These are phyloP conservation scores for Biston betularia DNA, from an alignment of 2,888 invertebrate species.

Conservation along the genomic window DNA sequence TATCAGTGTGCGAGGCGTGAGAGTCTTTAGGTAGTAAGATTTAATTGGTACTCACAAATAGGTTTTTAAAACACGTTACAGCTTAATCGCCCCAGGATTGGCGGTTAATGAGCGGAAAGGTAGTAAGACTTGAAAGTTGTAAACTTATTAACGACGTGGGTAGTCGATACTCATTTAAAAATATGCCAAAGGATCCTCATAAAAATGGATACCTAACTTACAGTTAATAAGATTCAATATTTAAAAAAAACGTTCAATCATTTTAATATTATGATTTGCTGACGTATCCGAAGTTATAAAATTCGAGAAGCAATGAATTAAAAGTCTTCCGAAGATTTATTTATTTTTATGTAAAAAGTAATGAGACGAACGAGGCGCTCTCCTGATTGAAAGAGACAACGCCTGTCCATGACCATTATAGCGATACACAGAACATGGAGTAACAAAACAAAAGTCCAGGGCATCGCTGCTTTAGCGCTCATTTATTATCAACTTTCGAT, in stretches of 20 bases:
- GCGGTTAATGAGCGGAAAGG: constrained; percentile 82
- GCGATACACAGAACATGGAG: no score
- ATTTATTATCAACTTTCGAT: no score
- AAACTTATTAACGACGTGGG: constrained; percentile 74
- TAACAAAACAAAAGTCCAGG: no score
- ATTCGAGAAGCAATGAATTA: constrained; percentile 48
- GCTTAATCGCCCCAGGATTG: constrained; percentile 79
- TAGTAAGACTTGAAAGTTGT: constrained; percentile 51
- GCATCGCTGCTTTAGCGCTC: no score
- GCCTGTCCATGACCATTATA: no score
- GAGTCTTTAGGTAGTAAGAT: constrained; percentile 72
- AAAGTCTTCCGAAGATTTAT: constrained; percentile 51
- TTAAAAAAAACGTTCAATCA: constrained; percentile 50
- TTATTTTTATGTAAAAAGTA: no score
- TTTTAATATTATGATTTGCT: constrained; percentile 50
- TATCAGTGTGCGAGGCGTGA: constrained; percentile 71
- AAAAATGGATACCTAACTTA: constrained; percentile 38
- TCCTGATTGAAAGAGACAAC: no score
- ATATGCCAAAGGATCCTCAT: constrained; percentile 25
- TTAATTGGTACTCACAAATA: constrained; percentile 77
- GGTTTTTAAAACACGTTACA: constrained; percentile 76
- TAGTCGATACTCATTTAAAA: constrained; percentile 57
- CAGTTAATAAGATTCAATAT: constrained; percentile 43
- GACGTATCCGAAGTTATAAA: constrained; percentile 41
- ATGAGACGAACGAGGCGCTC: no score